Base-by-base conservation (phyloP, 2,888 invertebrate species). In the Anthophora plumipes region DNA sequence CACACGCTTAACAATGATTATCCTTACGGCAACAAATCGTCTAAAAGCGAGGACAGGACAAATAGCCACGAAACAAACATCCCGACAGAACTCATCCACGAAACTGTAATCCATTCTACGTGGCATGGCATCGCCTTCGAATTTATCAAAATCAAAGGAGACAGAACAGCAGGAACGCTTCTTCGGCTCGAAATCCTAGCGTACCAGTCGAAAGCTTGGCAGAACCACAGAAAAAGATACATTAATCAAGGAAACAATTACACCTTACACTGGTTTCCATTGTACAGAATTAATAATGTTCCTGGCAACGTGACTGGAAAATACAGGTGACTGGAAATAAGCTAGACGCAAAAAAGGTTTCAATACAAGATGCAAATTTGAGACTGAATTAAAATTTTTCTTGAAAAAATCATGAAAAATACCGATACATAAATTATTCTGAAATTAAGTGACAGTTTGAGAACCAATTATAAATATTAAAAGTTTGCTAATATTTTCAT, bases 81-180 rank as follows among this genome's bases (percentile, higher is more conserved):
- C 11, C 57, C 9, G 25, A 54, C 73, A 50, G 55, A 57, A n/a
- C 63, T 20, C 12, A 20, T 48, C 61, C 12, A 39, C 6, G 72
- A 22, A 54, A 60, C 25, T 25, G 59, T 22, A 50, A 77, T 77
- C 77, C 52, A 74, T 73, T 64, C 64, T 52, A 31, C 50, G 25
- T 31, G 74, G 20, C 64, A 74, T 63, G 73, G 63, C 66, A 60
- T 74, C 31, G 59, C 31, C 77, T 52, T 74, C 77, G 66, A 77
- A 77, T 77, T 74, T 74, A 77, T 77, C 77, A 74, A 66, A 77
- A 77, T 77, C 77, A 77, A 66, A 46, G 17, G 39, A 46, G 63
- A 74, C 74, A 74, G 66, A 37, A 22, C 20, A 46, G 48, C 9
- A 25, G 50, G 48, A 52, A 17, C 25, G 74, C 52, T 59, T 59